Evolutionary conservation across 92 coral and sea anemone species (phyloP).

Genomic region (Phenganax subtilis): DNA sequence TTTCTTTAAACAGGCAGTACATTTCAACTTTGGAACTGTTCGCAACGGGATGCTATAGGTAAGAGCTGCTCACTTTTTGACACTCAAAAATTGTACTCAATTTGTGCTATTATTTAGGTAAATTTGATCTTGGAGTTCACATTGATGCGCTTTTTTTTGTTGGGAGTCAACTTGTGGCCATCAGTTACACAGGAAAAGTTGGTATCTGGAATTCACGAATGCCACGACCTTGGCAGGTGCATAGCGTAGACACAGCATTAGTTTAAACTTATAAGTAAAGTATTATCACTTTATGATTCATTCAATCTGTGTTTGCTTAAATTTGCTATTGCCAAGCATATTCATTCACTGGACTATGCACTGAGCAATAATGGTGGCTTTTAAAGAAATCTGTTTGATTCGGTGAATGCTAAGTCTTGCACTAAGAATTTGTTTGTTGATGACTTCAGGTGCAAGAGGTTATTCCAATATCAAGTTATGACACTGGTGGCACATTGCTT

Average conservation of each 20-base stretch:
- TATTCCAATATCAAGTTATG: conserved; percentile 94
- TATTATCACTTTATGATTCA: too few relatives aligned
- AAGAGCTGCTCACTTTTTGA: not conserved
- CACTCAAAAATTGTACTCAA: not conserved
- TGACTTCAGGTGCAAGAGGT: conserved; percentile 81
- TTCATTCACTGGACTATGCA: too few relatives aligned
- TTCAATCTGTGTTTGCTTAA: too few relatives aligned
- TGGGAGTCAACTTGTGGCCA: conserved; percentile 92
- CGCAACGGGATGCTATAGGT: conserved; percentile 88
- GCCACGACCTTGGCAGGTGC: conserved; percentile 98
- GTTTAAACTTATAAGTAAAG: not conserved
- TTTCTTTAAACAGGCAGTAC: conserved; percentile 52
- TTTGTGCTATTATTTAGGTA: conserved; percentile 47
- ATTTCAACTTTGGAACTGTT: conserved; percentile 86
- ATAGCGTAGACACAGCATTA: not conserved
- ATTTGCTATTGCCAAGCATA: too few relatives aligned
- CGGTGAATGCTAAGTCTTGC: too few relatives aligned
- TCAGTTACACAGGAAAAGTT: conserved; percentile 93
- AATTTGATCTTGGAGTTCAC: conserved; percentile 80
- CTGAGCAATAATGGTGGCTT: too few relatives aligned
- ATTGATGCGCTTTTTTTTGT: conserved; percentile 90
- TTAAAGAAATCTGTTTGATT: too few relatives aligned
- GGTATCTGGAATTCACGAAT: conserved; percentile 96
- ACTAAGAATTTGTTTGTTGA: not conserved
- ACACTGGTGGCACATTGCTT: conserved; percentile 89